phyloP scores from a whole-genome alignment of 2,888 invertebrate species.

The Drosophila testacea region DNA sequence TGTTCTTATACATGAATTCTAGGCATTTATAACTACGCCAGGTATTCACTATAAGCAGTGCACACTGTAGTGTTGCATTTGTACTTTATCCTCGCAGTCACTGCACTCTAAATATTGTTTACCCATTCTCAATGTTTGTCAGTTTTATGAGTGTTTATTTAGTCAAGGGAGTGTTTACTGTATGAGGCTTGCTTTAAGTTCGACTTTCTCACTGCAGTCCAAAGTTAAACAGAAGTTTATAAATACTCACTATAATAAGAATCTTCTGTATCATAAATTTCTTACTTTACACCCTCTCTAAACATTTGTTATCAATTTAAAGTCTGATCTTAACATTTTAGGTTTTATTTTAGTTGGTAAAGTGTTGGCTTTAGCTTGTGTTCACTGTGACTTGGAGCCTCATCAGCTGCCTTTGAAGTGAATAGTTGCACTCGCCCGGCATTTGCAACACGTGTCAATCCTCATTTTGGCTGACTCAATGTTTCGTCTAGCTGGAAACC shows the following conservation, averaged over 20 bases:
- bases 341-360: too few relatives aligned
- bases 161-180: neutral
- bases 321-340: neutral
- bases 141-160: neutral
- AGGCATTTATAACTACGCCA: neutral
- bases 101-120: neutral
- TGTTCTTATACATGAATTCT: neutral
- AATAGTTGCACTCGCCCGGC: conserved; percentile 22
- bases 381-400: conserved; percentile 15
- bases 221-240: too few relatives aligned
- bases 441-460: conserved; percentile 34
- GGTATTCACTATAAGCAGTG: neutral
- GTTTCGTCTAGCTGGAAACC: conserved; percentile 3
- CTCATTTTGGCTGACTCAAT: conserved; percentile 26
- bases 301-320: neutral
- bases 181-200: neutral
- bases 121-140: neutral
- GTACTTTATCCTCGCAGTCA: neutral
- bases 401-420: conserved; percentile 27
- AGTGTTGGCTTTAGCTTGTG: neutral
- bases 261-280: conserved; percentile 4
- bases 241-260: neutral
- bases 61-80: neutral
- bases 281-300: neutral
- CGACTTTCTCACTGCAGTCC: neutral